Percentiles rank a stretch among this genome's conserved stretches.
Conservation (phyloP, 1,140 invertebrate species). For the Glossosoma conforme region DNA sequence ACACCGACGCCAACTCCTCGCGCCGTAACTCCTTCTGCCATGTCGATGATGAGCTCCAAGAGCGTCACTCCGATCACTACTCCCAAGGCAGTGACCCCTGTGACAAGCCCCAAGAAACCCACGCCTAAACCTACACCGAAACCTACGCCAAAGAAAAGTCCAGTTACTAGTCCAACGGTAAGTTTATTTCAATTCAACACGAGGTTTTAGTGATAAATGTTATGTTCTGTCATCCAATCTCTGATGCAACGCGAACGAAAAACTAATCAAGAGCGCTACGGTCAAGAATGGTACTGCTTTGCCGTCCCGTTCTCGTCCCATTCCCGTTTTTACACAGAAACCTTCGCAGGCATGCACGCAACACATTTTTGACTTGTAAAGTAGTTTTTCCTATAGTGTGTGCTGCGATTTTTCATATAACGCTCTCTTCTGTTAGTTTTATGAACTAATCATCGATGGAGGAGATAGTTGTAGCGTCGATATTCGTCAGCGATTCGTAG, state of each 20-base stretch:
- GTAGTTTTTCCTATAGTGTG: too few species aligned
- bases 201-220: neutral
- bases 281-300: too few species aligned
- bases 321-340: too few species aligned
- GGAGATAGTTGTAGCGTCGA: too few species aligned
- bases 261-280: too few species aligned
- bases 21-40: neutral
- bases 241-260: neutral
- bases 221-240: neutral
- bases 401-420: too few species aligned
- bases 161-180: constrained; percentile 18
- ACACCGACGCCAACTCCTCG: neutral
- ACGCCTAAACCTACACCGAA: constrained; percentile 13
- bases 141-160: neutral
- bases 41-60: constrained; percentile 6
- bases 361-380: too few species aligned
- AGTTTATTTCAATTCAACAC: neutral
- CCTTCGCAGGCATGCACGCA: too few species aligned
- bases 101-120: constrained; percentile 8
- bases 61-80: constrained; percentile 7
- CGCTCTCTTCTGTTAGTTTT: too few species aligned
- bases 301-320: too few species aligned
- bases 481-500: too few species aligned
- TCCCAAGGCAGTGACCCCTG: constrained; percentile 6
- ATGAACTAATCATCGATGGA: too few species aligned